Percentiles rank a stretch among this genome's conserved stretches.
These are phyloP conservation scores for Mustela lutreola DNA, from an alignment of 2,113 vertebrate species.

Conservation along the genomic window DNA sequence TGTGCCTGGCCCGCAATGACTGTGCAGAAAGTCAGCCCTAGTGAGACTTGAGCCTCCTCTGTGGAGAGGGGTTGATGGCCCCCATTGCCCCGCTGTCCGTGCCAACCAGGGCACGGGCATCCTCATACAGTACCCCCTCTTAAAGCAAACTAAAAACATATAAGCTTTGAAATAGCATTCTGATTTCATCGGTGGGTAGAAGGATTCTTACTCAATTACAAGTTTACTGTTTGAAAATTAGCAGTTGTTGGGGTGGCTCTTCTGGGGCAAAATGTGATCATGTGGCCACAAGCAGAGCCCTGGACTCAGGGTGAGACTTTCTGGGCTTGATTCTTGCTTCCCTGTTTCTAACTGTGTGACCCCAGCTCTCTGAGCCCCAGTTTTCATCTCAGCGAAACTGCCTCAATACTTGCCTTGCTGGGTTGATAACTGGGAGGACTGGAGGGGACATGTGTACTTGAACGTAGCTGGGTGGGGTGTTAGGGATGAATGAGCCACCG, in stretches of 20 bases:
- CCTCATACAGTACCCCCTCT: fast-evolving
- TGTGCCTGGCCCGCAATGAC: fast-evolving
- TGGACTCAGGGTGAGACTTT: background rate
- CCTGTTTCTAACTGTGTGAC: background rate
- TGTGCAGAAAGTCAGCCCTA: fast-evolving
- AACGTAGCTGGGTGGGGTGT: background rate
- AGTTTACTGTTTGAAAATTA: background rate
- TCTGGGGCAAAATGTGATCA: fast-evolving
- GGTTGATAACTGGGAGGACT: background rate
- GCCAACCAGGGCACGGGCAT: fast-evolving
- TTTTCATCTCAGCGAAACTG: background rate
- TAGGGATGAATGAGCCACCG: fast-evolving
- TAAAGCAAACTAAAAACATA: background rate
- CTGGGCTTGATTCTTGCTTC: background rate
- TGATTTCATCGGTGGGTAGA: background rate
- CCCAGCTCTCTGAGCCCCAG: background rate
- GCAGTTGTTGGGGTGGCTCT: background rate
- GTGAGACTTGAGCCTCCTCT: fast-evolving
- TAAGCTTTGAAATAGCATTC: background rate
- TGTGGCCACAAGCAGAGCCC: fast-evolving
- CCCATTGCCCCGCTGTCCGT: no score
- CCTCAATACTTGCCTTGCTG: fast-evolving
- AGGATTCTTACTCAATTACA: background rate
- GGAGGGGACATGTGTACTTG: fast-evolving
- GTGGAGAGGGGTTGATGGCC: fast-evolving